Evolutionary conservation across 2,113 vertebrate species (phyloP), one percentile per base, ranked within the genome.

Genomic region (Trichomycterus rosablanca): DNA sequence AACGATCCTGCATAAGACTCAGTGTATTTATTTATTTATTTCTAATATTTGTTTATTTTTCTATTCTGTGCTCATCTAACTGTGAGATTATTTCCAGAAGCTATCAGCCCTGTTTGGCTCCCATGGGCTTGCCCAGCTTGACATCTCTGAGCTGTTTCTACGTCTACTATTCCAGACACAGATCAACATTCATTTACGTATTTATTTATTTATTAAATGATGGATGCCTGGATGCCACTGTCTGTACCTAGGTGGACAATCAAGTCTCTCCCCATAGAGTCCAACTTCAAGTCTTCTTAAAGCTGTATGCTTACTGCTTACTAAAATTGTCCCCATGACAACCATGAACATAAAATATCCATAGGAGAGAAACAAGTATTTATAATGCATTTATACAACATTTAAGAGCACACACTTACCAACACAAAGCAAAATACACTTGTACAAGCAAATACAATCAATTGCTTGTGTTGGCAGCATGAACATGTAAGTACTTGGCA

Each of bases 141-240:
- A 79, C 77, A 74, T 77, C 63, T 67, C 68, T 55, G 51, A 63
- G 72, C 56, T 57, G 61, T 58, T 37, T 46, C 40, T 52, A 52
- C 28, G 18, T 61, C 55, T 55, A 20, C 48, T 65, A 42, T n/a
- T n/a, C n/a, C n/a, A n/a, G n/a, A n/a, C n/a, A n/a, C n/a, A n/a
- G n/a, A n/a, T n/a, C n/a, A n/a, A n/a, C 50, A 46, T 66, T 46
- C 2, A 15, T 49, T 28, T 55, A 22, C n/a, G 7, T 50, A 6
- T 8, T 19, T 8, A 12, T 12, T 6, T 37, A 18, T 15, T 45
- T 10, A 2, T 2, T 1, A 51, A 44, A 6, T 23, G 14, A 44
- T 24, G 40, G 40, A 35, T 51, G 35, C 16, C 32, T 40, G 23
- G 51, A 58, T 43, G 26, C 54, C 28, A 28, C 23, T 34, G 18